phyloP scores from a whole-genome alignment of 2,888 invertebrate species.

The Ganaspis brasiliensis region DNA sequence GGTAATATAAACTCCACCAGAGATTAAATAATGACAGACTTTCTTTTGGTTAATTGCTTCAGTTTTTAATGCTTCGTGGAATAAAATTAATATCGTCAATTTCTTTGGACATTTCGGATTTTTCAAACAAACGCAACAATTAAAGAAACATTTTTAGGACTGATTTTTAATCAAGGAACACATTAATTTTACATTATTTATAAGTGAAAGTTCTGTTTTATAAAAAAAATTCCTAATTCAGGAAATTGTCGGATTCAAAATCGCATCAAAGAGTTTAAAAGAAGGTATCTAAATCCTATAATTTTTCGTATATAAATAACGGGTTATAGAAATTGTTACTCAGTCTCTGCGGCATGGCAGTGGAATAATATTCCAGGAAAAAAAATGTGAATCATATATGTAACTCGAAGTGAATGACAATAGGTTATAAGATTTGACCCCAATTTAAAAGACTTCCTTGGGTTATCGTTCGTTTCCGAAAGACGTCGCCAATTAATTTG shows the following conservation, averaged over 20 bases:
- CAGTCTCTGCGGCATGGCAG: not conserved
- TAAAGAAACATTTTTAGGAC: too few species aligned
- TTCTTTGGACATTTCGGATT: not conserved
- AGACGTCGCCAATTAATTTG: constrained; percentile 73
- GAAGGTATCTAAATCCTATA: too few species aligned
- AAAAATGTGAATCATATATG: constrained; percentile 27
- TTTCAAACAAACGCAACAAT: not conserved
- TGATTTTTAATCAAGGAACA: too few species aligned
- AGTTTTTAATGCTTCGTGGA: not conserved
- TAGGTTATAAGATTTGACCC: constrained; percentile 35
- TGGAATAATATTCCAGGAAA: constrained; percentile 21
- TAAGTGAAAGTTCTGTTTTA: too few species aligned
- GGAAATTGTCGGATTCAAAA: too few species aligned
- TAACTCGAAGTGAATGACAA: constrained; percentile 21
- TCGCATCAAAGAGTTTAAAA: too few species aligned
- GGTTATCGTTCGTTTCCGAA: constrained; percentile 68
- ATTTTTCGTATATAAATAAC: too few species aligned
- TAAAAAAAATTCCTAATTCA: too few species aligned
- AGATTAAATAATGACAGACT: constrained; percentile 6
- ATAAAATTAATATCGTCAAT: not conserved
- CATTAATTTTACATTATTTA: too few species aligned
- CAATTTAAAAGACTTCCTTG: constrained; percentile 50
- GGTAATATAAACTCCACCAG: not conserved
- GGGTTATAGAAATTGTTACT: constrained; percentile 3
- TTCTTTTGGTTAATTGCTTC: constrained; percentile 10